phyloP scores from a whole-genome alignment of 2,888 invertebrate species.

The Dorcus parallelipipedus region DNA sequence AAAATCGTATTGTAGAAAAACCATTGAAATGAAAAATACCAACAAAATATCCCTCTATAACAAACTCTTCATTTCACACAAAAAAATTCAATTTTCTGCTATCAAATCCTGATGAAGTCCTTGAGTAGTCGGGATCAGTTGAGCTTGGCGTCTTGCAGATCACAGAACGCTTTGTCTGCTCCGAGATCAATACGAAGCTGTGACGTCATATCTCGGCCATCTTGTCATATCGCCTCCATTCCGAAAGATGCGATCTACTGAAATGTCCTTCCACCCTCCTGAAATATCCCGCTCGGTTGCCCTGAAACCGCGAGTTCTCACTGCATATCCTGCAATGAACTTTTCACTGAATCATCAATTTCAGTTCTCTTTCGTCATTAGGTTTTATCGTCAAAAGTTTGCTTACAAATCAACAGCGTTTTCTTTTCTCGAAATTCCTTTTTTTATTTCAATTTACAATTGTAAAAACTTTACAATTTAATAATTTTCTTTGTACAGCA shows the following conservation, averaged over 20 bases:
- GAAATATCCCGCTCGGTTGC: constrained; percentile 30
- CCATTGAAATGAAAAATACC: background rate
- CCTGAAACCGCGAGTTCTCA: constrained; percentile 1
- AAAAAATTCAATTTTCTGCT: constrained; percentile 20
- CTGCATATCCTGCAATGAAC: constrained; percentile 1
- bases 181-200: constrained; percentile 48
- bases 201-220: constrained; percentile 53
- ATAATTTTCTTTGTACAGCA: too few relatives aligned
- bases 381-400: too few relatives aligned
- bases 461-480: too few relatives aligned
- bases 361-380: background rate
- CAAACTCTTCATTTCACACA: background rate
- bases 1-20: background rate
- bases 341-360: constrained; percentile 2
- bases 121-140: constrained; percentile 7
- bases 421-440: too few relatives aligned
- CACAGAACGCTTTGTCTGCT: constrained; percentile 41
- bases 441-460: too few relatives aligned
- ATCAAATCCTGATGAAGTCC: constrained; percentile 22
- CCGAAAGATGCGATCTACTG: constrained; percentile 45
- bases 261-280: constrained; percentile 38
- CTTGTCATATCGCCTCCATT: constrained; percentile 52
- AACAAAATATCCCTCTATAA: background rate
- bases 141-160: constrained; percentile 25
- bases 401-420: too few relatives aligned